Conservation (phyloP, 2,113 vertebrate genomes). For the Lamprotornis superbus region DNA sequence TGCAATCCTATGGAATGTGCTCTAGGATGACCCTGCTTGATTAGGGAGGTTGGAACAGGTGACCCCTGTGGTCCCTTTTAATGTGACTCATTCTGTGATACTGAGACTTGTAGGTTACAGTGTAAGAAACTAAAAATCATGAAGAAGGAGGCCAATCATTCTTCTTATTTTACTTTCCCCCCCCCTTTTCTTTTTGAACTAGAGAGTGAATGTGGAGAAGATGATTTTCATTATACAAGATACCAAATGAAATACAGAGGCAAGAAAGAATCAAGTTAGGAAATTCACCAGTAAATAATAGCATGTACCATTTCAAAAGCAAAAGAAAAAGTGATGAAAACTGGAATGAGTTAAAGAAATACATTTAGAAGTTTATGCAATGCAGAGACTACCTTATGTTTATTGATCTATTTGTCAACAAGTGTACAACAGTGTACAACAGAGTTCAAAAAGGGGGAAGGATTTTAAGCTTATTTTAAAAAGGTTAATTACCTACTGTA, state of each 20-base stretch:
- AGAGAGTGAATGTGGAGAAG: background rate
- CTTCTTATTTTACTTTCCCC: background rate
- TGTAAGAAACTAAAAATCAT: background rate
- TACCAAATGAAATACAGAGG: background rate
- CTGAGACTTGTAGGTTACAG: background rate
- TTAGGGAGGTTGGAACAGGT: background rate
- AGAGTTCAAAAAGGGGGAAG: background rate
- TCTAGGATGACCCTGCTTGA: background rate
- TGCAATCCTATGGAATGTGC: background rate
- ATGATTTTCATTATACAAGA: background rate
- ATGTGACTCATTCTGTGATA: background rate
- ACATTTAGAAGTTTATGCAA: background rate
- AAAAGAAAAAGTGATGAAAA: background rate
- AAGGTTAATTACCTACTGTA: background rate
- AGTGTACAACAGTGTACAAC: background rate
- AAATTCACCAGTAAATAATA: background rate
- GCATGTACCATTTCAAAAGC: background rate
- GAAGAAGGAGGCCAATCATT: background rate
- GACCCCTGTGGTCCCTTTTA: background rate
- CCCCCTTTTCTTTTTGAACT: background rate
- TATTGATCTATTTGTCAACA: background rate
- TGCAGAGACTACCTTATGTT: background rate
- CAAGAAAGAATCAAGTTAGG: background rate
- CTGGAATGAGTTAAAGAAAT: background rate
- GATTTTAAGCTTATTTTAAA: background rate